These are phyloP conservation scores for Ochropleura plecta DNA, from an alignment of 2,888 invertebrate species.

Conservation along the genomic window DNA sequence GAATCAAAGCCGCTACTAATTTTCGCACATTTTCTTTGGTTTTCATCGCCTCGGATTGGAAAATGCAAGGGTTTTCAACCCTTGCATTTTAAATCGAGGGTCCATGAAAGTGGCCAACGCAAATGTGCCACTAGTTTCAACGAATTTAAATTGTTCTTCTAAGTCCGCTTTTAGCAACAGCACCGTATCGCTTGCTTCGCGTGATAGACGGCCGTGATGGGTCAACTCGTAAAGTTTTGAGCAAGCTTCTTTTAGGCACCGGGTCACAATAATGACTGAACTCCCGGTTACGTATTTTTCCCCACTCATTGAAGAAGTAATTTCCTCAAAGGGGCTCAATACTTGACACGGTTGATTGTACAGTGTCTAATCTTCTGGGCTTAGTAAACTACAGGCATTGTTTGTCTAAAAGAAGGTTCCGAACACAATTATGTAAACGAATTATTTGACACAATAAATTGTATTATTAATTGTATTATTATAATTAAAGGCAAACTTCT, in stretches of 20 bases:
- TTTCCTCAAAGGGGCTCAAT: conserved; percentile 13
- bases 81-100: conserved; percentile 38
- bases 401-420: too few species aligned
- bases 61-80: too few species aligned
- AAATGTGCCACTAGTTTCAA: conserved; percentile 36
- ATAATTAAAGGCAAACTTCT: conserved; percentile 49
- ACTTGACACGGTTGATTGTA: not conserved
- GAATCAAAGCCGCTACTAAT: conserved; percentile 19
- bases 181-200: conserved; percentile 3
- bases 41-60: conserved; percentile 11
- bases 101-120: conserved; percentile 37
- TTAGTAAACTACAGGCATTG: too few species aligned
- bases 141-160: not conserved
- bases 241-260: conserved; percentile 14
- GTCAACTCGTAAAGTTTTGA: not conserved
- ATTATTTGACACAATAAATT: too few species aligned
- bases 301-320: conserved; percentile 7
- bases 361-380: conserved; percentile 39
- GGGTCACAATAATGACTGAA: conserved; percentile 4
- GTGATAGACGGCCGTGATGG: conserved; percentile 1
- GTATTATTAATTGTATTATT: too few species aligned
- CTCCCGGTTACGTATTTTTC: conserved; percentile 5
- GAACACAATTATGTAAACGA: too few species aligned
- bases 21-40: conserved; percentile 18
- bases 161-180: conserved; percentile 19